Evolutionary conservation across 2,888 invertebrate species (phyloP).

Genomic region (Callosobruchus maculatus): DNA sequence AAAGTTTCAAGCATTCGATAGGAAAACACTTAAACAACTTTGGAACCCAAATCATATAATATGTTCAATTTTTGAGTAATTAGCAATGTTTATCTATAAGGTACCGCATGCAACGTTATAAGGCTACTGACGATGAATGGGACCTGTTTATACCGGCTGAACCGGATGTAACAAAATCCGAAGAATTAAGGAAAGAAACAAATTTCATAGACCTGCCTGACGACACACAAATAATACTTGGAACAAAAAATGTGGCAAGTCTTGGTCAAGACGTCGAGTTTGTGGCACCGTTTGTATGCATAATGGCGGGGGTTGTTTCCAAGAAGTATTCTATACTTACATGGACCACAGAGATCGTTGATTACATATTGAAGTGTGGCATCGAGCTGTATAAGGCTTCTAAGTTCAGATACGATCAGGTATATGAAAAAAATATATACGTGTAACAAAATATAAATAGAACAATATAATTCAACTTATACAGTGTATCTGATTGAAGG

Average conservation of each 20-base stretch:
- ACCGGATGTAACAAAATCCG: conserved; percentile 36
- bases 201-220: conserved; percentile 62
- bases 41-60: too few relatives aligned
- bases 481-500: too few relatives aligned
- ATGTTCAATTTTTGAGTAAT: too few relatives aligned
- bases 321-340: conserved; percentile 58
- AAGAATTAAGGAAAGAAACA: conserved; percentile 55
- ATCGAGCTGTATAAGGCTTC: conserved; percentile 46
- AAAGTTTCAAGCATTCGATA: too few relatives aligned
- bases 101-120: conserved; percentile 16
- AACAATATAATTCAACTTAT: too few relatives aligned
- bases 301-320: conserved; percentile 60
- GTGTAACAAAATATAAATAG: too few relatives aligned
- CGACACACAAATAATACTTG: conserved; percentile 57
- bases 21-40: too few relatives aligned
- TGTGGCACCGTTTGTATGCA: conserved; percentile 55
- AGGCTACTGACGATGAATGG: conserved; percentile 18
- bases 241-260: conserved; percentile 46
- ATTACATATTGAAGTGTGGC: conserved; percentile 56
- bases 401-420: conserved; percentile 42
- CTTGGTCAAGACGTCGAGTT: conserved; percentile 40
- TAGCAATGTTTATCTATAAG: neutral
- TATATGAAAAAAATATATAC: conserved; percentile 7
- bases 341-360: conserved; percentile 60
- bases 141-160: conserved; percentile 23